Evolutionary conservation across 2,113 vertebrate species (phyloP).

Genomic region (Delphinapterus leucas): DNA sequence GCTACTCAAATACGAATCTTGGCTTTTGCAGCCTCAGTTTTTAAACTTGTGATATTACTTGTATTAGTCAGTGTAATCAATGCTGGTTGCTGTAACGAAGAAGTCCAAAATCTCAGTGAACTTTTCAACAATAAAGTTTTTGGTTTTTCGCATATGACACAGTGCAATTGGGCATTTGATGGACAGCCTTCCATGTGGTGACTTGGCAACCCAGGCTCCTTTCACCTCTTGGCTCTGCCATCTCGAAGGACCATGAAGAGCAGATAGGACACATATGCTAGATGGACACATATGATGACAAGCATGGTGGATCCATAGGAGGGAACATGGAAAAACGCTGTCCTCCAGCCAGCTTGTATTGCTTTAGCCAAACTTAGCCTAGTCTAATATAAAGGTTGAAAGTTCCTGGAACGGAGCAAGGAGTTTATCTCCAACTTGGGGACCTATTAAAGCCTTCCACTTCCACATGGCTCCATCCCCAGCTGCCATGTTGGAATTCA

Average conservation of each 20-base stretch:
- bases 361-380: background rate
- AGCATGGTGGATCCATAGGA: background rate
- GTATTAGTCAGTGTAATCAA: background rate
- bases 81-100: background rate
- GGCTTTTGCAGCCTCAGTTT: background rate
- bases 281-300: background rate
- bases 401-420: background rate
- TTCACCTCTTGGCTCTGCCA: background rate
- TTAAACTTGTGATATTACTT: background rate
- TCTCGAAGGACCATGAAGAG: background rate
- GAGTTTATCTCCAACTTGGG: background rate
- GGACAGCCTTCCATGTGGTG: background rate
- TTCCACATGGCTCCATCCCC: background rate
- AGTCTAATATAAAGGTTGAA: background rate
- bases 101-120: background rate
- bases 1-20: background rate
- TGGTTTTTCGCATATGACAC: background rate
- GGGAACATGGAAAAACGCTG: background rate
- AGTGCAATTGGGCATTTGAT: background rate
- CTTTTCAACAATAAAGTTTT: background rate
- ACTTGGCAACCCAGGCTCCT: background rate
- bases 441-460: background rate
- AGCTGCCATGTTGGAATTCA: background rate
- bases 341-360: too few relatives aligned
- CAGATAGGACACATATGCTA: background rate